Evolutionary conservation across 2,113 vertebrate genomes (phyloP), one percentile per base, ranked within the genome.

Genomic region (Circaetus cinerascens): DNA sequence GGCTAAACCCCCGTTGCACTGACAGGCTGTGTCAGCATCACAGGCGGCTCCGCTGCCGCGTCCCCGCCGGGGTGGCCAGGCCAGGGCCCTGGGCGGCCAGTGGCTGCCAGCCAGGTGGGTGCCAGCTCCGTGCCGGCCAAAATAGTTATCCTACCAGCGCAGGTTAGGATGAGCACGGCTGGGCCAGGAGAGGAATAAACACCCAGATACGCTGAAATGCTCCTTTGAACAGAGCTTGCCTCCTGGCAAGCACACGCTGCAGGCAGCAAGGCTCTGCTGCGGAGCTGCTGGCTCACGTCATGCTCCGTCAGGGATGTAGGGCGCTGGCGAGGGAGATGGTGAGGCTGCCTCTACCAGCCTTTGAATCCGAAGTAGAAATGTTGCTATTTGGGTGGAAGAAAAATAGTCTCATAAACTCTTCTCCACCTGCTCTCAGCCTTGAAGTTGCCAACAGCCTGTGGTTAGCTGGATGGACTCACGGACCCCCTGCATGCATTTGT

Each of bases 381-480:
- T 50, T 69, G 9, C 32, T 41, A 5, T 73, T 50, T 62, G 57
- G 17, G 29, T 30, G n/a, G 38, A 51, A 82, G 50, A 29, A 63
- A 63, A 72, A 32, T 46, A 26, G 27, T 45, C 32, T 34, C 26
- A 15, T 34, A 15, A 92, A 77, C 23, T 84, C 38, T 73, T 80
- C 36, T 56, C 16, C 22, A 11, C 25, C 40, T 29, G 29, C 53
- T 69, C 41, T 32, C 26, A 21, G 43, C 48, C 41, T 53, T 16
- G 5, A 48, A 32, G 30, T 34, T 79, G 60, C 48, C 60, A 41
- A 7, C 53, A 78, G 90, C 32, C 51, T 11, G n/a, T 22, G 51
- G 46, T 50, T 59, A 3, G 5, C 32, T 34, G 77, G 46, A 3
- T 40, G 46, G 74, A 25, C 51, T 43, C 23, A 0, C 0, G 3